Conservation (phyloP, 2,888 invertebrate genomes). For the Drosophila phalerata region DNA sequence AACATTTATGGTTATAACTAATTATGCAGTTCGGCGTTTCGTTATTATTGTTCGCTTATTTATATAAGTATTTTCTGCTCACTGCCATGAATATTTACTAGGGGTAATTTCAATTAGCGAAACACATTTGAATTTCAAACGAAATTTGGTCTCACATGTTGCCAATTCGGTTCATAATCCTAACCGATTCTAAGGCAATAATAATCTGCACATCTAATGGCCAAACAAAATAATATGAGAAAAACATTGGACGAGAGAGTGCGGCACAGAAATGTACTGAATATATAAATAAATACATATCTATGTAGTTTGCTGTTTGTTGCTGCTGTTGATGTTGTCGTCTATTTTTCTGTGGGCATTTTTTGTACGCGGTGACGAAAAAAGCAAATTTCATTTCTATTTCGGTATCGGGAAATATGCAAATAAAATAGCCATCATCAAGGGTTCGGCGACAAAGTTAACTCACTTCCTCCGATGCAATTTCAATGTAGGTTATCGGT, state of each 20-base stretch:
- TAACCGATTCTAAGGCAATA: constrained; percentile 33
- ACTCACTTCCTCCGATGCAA: constrained; percentile 82
- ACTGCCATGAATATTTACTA: constrained; percentile 4
- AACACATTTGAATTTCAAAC: constrained; percentile 11
- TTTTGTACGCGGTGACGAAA: constrained; percentile 50
- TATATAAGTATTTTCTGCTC: constrained; percentile 1
- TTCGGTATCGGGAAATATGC: constrained; percentile 54
- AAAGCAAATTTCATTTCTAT: constrained; percentile 63
- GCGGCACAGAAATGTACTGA: constrained; percentile 34
- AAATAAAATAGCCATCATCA: constrained; percentile 37
- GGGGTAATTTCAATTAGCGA: constrained; percentile 23
- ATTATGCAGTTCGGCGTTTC: constrained; percentile 6
- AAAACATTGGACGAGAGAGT: constrained; percentile 28
- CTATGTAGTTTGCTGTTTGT: constrained; percentile 45
- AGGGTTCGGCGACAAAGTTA: constrained; percentile 26
- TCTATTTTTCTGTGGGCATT: constrained; percentile 32
- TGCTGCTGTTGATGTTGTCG: constrained; percentile 39
- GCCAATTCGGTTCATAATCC: constrained; percentile 27
- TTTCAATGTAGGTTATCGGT: constrained; percentile 81
- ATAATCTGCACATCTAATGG: constrained; percentile 43
- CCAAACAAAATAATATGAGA: constrained; percentile 34
- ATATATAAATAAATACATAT: constrained; percentile 62
- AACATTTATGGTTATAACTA: not conserved
- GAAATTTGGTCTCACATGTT: not conserved
- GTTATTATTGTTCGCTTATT: not conserved